phyloP scores from a whole-genome alignment of 2,113 vertebrate genomes.

The Corythoichthys haematopterus region DNA sequence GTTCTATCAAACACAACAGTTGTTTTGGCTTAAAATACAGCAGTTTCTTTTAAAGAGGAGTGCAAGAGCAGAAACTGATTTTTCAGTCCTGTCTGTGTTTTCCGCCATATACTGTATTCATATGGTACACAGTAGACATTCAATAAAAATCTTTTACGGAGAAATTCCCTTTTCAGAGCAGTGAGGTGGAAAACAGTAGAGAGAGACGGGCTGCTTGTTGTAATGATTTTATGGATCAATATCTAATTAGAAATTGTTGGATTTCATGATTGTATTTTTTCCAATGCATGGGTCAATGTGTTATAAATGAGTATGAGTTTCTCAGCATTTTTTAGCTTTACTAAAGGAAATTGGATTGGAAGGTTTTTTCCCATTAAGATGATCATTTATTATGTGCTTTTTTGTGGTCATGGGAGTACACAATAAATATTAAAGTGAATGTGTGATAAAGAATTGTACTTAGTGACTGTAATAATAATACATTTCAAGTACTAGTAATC shows the following conservation, averaged over 20 bases:
- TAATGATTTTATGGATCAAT: slow-evolving; percentile 57
- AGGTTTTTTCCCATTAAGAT: neutral
- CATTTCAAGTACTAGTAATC: too few relatives aligned
- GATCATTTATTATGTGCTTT: neutral
- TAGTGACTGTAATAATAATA: neutral
- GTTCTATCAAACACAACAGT: too few relatives aligned
- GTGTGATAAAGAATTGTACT: neutral
- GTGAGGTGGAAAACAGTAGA: slow-evolving; percentile 32
- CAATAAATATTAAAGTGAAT: neutral
- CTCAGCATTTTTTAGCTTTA: slow-evolving; percentile 15
- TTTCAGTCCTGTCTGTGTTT: too few relatives aligned
- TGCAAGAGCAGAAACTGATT: too few relatives aligned
- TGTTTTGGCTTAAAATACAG: too few relatives aligned
- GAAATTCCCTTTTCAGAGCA: slow-evolving; percentile 51
- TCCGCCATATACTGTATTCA: too few relatives aligned
- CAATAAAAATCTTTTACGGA: slow-evolving; percentile 40
- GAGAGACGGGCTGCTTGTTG: slow-evolving; percentile 29
- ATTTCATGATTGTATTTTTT: slow-evolving; percentile 60
- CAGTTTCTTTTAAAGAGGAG: too few relatives aligned
- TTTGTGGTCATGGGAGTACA: neutral
- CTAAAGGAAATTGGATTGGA: slow-evolving; percentile 4
- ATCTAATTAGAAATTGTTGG: slow-evolving; percentile 65
- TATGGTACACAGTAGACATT: slow-evolving; percentile 31
- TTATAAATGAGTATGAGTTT: slow-evolving; percentile 5
- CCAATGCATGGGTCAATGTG: slow-evolving; percentile 47